Percentiles rank a stretch among this genome's conserved stretches.
These are phyloP conservation scores for Esox masquinongy DNA, from an alignment of 2,797 vertebrate genomes.

Conservation along the genomic window DNA sequence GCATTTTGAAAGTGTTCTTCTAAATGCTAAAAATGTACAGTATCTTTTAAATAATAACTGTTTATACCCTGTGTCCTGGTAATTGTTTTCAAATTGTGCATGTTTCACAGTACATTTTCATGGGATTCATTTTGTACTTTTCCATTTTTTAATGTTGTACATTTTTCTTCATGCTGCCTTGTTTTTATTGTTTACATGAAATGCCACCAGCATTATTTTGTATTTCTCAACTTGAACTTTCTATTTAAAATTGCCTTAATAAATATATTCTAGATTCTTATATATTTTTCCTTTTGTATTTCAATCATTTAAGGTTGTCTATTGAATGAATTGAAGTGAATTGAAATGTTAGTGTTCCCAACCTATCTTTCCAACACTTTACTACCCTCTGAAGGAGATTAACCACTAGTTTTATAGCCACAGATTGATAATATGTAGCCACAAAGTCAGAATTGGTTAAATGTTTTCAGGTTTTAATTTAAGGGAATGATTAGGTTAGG, in stretches of 20 bases:
- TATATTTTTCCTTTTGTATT: neutral
- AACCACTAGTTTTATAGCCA: too few relatives aligned
- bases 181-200: constrained; percentile 1
- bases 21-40: neutral
- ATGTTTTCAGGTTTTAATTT: too few relatives aligned
- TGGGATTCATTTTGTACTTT: neutral
- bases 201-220: neutral
- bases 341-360: too few relatives aligned
- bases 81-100: neutral
- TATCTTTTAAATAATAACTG: neutral
- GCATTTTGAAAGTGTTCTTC: neutral
- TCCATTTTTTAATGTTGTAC: neutral
- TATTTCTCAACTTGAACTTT: neutral
- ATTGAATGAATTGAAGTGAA: too few relatives aligned
- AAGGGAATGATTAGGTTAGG: too few relatives aligned
- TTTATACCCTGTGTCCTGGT: neutral
- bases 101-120: neutral
- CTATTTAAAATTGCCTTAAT: constrained; percentile 2
- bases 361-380: too few relatives aligned
- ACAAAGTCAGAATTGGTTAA: too few relatives aligned
- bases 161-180: neutral
- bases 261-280: neutral
- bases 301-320: neutral
- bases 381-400: too few relatives aligned
- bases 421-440: too few relatives aligned